Conservation (phyloP, 2,797 vertebrate genomes). For the Darevskia mixta region DNA sequence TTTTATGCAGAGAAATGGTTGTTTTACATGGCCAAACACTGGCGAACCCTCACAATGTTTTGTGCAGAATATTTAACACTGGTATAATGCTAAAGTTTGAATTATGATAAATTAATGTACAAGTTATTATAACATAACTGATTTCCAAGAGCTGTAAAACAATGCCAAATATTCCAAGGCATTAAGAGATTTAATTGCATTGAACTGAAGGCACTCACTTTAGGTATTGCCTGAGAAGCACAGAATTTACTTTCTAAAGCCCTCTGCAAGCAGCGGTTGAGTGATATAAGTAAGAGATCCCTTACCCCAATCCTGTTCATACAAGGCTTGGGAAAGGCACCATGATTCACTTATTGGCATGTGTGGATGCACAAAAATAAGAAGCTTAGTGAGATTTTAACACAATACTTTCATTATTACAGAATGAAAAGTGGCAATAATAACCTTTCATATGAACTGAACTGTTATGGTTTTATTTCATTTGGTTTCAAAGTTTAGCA, state of each 20-base stretch:
- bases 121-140: slow-evolving; percentile 3
- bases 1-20: slow-evolving; percentile 1
- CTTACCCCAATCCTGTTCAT: slow-evolving; percentile 88
- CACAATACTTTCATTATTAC: slow-evolving; percentile 60
- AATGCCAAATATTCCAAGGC: background rate
- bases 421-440: slow-evolving; percentile 54
- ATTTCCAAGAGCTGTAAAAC: background rate
- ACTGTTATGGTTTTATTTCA: background rate
- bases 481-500: slow-evolving; percentile 8
- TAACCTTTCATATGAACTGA: slow-evolving; percentile 48
- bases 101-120: slow-evolving; percentile 21
- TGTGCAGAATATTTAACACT: background rate
- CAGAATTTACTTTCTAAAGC: slow-evolving; percentile 76
- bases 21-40: background rate
- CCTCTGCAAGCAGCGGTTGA: slow-evolving; percentile 70
- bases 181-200: background rate
- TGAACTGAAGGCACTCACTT: slow-evolving; percentile 24
- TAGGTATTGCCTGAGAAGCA: slow-evolving; percentile 82
- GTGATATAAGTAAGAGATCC: slow-evolving; percentile 75
- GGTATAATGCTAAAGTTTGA: background rate
- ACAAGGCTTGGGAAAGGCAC: slow-evolving; percentile 88
- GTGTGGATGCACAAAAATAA: slow-evolving; percentile 85
- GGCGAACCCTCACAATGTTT: background rate
- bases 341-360: slow-evolving; percentile 85
- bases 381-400: slow-evolving; percentile 81